Conservation (phyloP, 2,797 vertebrate genomes). For the Benthosema pterotum region DNA sequence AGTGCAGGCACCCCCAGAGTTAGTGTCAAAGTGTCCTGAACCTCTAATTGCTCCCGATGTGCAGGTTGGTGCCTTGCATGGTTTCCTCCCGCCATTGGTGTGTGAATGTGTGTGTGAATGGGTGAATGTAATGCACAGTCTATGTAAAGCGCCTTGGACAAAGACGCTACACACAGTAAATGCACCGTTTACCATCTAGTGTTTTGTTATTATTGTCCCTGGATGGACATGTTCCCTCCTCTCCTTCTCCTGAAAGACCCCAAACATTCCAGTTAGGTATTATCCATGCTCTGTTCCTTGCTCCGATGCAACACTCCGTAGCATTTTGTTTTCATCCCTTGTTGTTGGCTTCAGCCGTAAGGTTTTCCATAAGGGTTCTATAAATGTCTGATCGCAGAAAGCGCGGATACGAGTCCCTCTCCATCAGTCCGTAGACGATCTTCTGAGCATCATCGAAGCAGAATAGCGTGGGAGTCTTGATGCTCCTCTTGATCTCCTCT, state of each 20-base stretch:
- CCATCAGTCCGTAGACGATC: constrained; percentile 87
- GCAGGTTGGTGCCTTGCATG: too few species aligned
- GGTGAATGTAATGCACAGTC: too few species aligned
- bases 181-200: too few species aligned
- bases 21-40: too few species aligned
- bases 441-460: constrained; percentile 89
- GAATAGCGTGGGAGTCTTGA: constrained; percentile 79
- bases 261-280: constrained; percentile 71
- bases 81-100: too few species aligned
- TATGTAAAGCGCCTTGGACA: too few species aligned
- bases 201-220: too few species aligned
- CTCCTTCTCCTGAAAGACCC: constrained; percentile 48
- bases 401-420: constrained; percentile 87
- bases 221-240: constrained; percentile 14
- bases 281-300: constrained; percentile 27
- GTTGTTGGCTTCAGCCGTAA: constrained; percentile 65
- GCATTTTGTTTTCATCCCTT: constrained; percentile 65
- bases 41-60: too few species aligned
- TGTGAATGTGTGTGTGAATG: too few species aligned
- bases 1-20: too few species aligned
- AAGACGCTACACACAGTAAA: too few species aligned
- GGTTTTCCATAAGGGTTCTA: constrained; percentile 80
- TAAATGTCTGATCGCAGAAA: constrained; percentile 88
- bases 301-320: too few species aligned
- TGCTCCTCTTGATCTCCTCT: constrained; percentile 79